Evolutionary conservation across 1,140 invertebrate genomes (phyloP).

Genomic region (Procambarus clarkii): DNA sequence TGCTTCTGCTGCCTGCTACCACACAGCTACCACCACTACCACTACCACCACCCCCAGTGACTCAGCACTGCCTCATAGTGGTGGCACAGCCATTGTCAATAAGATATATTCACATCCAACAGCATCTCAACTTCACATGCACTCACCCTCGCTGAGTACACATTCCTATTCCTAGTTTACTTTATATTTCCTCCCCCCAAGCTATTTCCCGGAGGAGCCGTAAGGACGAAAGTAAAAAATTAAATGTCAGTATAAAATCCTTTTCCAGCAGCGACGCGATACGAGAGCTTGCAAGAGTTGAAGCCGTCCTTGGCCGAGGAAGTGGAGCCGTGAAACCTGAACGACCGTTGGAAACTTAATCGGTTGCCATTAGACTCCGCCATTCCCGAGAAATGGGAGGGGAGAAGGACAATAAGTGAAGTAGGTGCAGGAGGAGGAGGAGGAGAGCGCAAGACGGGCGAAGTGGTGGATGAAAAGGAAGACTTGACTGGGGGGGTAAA

Average conservation of each 20-base stretch:
- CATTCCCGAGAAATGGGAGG: conserved; percentile 65
- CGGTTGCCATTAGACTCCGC: conserved; percentile 67
- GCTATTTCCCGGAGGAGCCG: conserved; percentile 42
- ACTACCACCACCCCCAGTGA: background rate
- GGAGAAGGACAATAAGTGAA: conserved; percentile 65
- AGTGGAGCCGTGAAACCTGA: conserved; percentile 68
- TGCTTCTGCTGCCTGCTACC: conserved; percentile 19
- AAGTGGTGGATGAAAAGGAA: conserved; percentile 3
- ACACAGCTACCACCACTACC: background rate
- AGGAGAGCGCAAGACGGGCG: conserved; percentile 10
- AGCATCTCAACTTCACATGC: conserved; percentile 7
- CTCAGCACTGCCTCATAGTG: conserved; percentile 10
- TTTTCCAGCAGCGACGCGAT: conserved; percentile 23
- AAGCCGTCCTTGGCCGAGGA: conserved; percentile 63
- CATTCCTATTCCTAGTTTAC: conserved; percentile 52
- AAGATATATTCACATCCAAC: background rate
- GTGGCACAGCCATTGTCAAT: background rate
- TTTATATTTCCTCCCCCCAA: conserved; percentile 31
- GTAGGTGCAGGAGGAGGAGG: conserved; percentile 58
- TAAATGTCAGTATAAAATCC: conserved; percentile 54
- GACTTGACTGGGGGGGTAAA: background rate
- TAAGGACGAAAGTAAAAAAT: conserved; percentile 48
- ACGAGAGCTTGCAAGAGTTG: conserved; percentile 45
- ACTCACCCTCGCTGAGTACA: conserved; percentile 12
- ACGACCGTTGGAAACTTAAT: conserved; percentile 69